Base-by-base conservation (phyloP, 2,113 vertebrate genomes). In the Coracopsis vasa region DNA sequence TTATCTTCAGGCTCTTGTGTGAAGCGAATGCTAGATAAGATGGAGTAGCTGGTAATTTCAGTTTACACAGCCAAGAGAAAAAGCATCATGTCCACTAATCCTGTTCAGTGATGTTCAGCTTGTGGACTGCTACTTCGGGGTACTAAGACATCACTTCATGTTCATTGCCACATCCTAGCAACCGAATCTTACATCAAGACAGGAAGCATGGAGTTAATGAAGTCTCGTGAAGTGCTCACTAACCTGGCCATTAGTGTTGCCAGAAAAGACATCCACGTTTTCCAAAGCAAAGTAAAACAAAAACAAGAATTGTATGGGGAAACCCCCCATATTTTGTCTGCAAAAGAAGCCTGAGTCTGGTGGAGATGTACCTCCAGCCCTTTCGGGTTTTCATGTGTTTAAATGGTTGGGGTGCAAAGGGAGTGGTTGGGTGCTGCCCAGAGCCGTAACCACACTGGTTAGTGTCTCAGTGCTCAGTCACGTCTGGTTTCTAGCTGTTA, bases 401-500 rank as follows among this genome's bases (percentile, higher is more conserved):
- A 14, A 77, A 41, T 1, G 31, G 50, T 35, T 1, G 21, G 77
- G 72, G 72, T 44, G 77, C 65, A 67, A 70, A 84, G 69, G 78
- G 82, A 92, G 82, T 75, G 44, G 66, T 8, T 75, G 84, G 86
- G 91, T 80, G 89, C 91, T 94, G 72, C 77, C 37, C 53, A n/a
- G 73, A 75, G 47, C 47, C 2, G 2, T 81, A 61, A 91, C 73
- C 89, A 80, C 84, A 48, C 6, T 25, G n/a, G 78, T 5, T 62
- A 61, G 37, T 85, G 85, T 77, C 56, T 81, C 65, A 53, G 67
- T 17, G 54, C 44, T 83, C 82, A 83, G 66, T 48, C 81, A 64
- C 3, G 45, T 88, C 84, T 94, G 89, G 65, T 80, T 70, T 93
- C 90, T 93, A 16, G 91, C 79, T 80, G n/a, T 27, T 90, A 80